Percentiles rank a stretch among this genome's conserved stretches.
Conservation (phyloP, 2,113 vertebrate genomes). For the Lepisosteus osseus region DNA sequence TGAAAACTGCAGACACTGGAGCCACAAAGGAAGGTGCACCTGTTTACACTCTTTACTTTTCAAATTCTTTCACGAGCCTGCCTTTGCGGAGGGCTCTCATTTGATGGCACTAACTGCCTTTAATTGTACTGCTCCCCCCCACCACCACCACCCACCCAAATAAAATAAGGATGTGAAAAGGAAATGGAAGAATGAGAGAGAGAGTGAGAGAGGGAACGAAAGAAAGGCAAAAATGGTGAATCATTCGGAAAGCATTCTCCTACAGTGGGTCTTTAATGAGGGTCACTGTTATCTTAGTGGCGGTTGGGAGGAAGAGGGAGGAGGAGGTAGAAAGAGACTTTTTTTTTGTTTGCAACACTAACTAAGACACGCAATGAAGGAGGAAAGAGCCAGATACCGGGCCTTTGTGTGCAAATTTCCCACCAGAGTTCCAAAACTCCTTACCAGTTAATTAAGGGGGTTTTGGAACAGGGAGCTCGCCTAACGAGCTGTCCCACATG, state of each 20-base stretch:
- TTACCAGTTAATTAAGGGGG: constrained; percentile 93
- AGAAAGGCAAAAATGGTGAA: constrained; percentile 63
- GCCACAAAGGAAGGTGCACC: constrained; percentile 78
- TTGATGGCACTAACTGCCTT: constrained; percentile 64
- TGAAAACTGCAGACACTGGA: constrained; percentile 27
- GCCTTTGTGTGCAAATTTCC: constrained; percentile 99
- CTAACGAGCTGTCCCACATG: constrained; percentile 89
- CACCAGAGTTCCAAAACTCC: constrained; percentile 74
- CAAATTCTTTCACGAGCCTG: constrained; percentile 69
- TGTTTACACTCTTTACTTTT: constrained; percentile 84
- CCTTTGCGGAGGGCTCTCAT: constrained; percentile 74
- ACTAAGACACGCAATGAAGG: constrained; percentile 29
- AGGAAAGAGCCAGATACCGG: constrained; percentile 61
- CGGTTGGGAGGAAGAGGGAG: constrained; percentile 35
- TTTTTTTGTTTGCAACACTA: constrained; percentile 47
- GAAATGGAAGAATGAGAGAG: constrained; percentile 35
- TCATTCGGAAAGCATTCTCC: constrained; percentile 74
- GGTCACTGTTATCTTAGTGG: constrained; percentile 55
- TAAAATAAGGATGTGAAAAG: constrained; percentile 27
- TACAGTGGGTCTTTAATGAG: constrained; percentile 79
- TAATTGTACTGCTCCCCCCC: constrained; percentile 57
- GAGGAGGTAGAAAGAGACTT: constrained; percentile 28
- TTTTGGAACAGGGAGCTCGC: constrained; percentile 69
- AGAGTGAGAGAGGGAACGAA: constrained; percentile 39
- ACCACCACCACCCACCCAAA: neutral